Evolutionary conservation across 2,888 invertebrate species (phyloP), one percentile per base, ranked within the genome.

Genomic region (Melikaiella ostensackeni): DNA sequence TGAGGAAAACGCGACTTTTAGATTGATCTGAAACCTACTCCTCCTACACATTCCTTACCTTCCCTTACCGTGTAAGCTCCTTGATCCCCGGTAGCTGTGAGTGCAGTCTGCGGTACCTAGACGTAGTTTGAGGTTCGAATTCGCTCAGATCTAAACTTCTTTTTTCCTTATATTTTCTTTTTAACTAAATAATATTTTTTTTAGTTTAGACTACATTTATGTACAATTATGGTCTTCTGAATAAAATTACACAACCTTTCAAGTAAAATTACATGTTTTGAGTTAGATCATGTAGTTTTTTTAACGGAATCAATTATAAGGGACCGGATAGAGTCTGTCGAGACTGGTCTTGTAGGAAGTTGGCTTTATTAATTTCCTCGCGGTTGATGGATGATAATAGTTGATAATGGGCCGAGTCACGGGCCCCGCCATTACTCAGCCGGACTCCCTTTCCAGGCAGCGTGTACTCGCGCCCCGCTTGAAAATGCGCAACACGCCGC

Each of bases 351-450:
- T 66, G 55, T 81, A 76, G 79, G 80, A 80, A 81, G 81, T 82
- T 80, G 81, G 79, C 81, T 85, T 84, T 85, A 85, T 87, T 86
- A 86, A 86, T 86, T 84, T 84, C 82, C 80, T 79, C 75, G 76
- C 59, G 82, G 74, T 79, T 87, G 85, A 87, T 84, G 83, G 85
- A 86, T 87, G 85, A 83, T 87, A 84, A 86, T 86, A 82, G 80
- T 80, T 82, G 82, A 82, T 86, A 86, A 84, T 86, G 84, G 83
- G 80, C 82, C 85, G 79, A 81, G 83, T 82, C 83, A 76, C 82
- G 79, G 81, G 81, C 80, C 80, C 81, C 74, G 79, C 82, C 82
- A 85, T 86, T 84, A 86, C 80, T 86, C 86, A 86, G 78, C 79
- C 78, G 77, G 66, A 80, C 79, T 79, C 79, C 83, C 81, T 84